Conservation (phyloP, 2,113 vertebrate species). For the Cinclus cinclus region DNA sequence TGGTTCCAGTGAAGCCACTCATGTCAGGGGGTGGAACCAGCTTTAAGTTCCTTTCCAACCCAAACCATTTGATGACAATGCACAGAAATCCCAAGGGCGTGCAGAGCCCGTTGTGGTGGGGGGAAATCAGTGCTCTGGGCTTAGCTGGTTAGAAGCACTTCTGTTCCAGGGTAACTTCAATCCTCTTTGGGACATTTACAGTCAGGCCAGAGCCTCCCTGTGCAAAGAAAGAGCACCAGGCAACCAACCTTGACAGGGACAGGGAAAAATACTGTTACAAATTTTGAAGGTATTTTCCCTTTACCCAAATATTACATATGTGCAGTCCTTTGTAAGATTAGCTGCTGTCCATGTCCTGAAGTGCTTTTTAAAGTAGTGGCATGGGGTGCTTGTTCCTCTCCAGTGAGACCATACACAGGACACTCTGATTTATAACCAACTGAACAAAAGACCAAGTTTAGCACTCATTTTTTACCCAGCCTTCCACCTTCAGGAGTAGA, state of each 20-base stretch:
- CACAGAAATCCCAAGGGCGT: neutral
- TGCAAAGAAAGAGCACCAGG: neutral
- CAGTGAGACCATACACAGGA: neutral
- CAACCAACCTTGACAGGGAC: neutral
- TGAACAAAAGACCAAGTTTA: neutral
- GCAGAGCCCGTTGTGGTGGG: fast-evolving
- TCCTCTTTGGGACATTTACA: neutral
- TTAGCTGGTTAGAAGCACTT: neutral
- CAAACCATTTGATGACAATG: neutral
- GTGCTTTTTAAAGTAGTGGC: neutral
- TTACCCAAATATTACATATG: fast-evolving
- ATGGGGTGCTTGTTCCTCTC: fast-evolving
- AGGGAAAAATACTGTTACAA: neutral
- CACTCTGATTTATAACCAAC: neutral
- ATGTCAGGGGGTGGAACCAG: neutral
- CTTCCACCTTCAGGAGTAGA: neutral
- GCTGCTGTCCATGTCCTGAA: neutral
- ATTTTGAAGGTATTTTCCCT: neutral
- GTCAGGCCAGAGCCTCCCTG: neutral
- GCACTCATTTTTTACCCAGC: neutral
- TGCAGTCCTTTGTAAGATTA: neutral
- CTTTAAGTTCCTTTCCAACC: neutral
- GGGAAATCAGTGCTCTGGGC: neutral
- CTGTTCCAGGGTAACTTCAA: neutral
- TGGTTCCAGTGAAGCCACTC: neutral